Conservation (phyloP, 2,888 invertebrate species). For the Chrysolina oricalcia region DNA sequence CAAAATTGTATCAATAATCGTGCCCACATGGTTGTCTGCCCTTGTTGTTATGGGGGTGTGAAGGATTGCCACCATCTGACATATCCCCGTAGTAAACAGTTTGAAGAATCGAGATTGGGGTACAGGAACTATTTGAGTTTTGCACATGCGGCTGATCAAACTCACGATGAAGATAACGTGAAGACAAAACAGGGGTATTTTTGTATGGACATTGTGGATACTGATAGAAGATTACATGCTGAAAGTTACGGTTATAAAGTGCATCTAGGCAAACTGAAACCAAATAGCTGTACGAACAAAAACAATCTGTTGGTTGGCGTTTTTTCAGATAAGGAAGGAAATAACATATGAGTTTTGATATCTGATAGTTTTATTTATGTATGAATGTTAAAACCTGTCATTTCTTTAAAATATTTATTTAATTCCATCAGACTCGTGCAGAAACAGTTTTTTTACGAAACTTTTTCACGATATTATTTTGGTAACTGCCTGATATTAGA, state of each 20-base stretch:
- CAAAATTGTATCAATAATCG: conserved; percentile 84
- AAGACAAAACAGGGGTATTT: conserved; percentile 84
- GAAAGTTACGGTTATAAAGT: conserved; percentile 85
- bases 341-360: conserved; percentile 15
- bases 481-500: no score
- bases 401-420: no score
- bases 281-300: conserved; percentile 91
- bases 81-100: conserved; percentile 87
- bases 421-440: no score
- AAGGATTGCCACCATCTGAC: conserved; percentile 85
- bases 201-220: conserved; percentile 93
- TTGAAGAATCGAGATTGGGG: conserved; percentile 66
- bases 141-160: conserved; percentile 94
- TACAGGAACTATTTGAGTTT: conserved; percentile 79
- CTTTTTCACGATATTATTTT: no score
- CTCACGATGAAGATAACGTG: conserved; percentile 82
- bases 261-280: conserved; percentile 83
- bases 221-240: conserved; percentile 86
- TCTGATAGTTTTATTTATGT: neutral
- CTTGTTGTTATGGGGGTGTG: conserved; percentile 95
- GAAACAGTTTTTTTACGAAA: no score
- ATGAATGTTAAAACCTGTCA: neutral
- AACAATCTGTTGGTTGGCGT: conserved; percentile 88
- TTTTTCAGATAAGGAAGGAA: conserved; percentile 46
- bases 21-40: conserved; percentile 91